Percentiles rank a stretch among this genome's conserved stretches.
Evolutionary conservation across 2,888 invertebrate genomes (phyloP).

Genomic region (Myopa tessellatipennis): DNA sequence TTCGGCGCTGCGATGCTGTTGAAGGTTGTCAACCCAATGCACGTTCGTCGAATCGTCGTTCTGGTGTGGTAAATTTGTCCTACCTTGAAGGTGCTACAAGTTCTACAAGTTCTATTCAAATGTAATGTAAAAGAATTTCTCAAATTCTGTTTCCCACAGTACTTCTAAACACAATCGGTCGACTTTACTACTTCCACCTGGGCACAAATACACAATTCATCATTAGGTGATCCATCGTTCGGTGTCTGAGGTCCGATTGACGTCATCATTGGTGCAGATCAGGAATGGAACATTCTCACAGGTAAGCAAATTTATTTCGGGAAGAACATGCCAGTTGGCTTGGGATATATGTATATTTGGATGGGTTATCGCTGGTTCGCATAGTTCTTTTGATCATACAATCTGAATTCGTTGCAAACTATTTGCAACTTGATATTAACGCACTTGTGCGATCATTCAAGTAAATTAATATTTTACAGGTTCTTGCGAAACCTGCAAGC

Average conservation of each 20-base stretch:
- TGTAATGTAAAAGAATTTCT: too few species aligned
- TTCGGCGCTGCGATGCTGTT: conserved; percentile 37
- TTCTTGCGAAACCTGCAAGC: conserved; percentile 6
- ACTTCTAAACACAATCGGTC: conserved; percentile 28
- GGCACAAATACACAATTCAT: conserved; percentile 28
- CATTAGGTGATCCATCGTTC: conserved; percentile 45
- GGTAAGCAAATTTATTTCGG: conserved; percentile 35
- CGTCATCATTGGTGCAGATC: conserved; percentile 42
- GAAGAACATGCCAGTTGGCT: conserved; percentile 28
- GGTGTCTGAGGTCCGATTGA: conserved; percentile 42
- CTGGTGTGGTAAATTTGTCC: conserved; percentile 26
- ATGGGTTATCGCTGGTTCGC: conserved; percentile 42
- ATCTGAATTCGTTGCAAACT: conserved; percentile 5
- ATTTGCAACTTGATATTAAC: conserved; percentile 16
- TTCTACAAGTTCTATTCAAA: too few species aligned
- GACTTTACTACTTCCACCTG: conserved; percentile 27
- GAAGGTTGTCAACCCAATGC: conserved; percentile 30
- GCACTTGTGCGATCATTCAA: conserved; percentile 17
- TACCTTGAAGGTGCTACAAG: conserved; percentile 3
- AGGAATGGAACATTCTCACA: conserved; percentile 38
- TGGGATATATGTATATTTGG: conserved; percentile 44
- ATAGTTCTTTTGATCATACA: conserved; percentile 2
- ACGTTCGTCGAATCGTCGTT: conserved; percentile 7
- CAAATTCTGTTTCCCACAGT: too few species aligned
- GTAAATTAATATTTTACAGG: not conserved